Base-by-base conservation (phyloP, 2,797 vertebrate species). In the Lepidocolaptes lacrymiger region DNA sequence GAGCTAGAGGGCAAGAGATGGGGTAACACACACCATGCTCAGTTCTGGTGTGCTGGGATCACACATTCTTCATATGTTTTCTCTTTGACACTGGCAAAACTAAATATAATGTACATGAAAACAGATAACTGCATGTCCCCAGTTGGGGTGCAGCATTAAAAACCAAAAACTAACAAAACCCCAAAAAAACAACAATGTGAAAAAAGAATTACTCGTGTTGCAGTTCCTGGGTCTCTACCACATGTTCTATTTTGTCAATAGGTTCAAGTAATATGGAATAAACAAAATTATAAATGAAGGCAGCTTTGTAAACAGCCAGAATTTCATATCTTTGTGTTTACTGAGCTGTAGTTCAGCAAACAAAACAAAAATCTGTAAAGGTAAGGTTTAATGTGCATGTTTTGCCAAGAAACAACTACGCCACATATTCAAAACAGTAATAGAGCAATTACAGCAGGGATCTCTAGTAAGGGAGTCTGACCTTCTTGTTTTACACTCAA, bases 401-500 rank as follows among this genome's bases (percentile, higher is more conserved):
- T 94, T 84, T 76, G 55, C 41, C 34, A 91, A 81, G 51, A 91
- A 92, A 89, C 39, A 91, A 71, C 39, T 51, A 64, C 20, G 36
- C 5, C 23, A 22, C 16, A 15, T 76, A 93, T 71, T 89, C 44
- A 84, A 95, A 95, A 88, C 49, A 86, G 59, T 55, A 85, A 91
- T 24, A 89, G 61, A 75, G 66, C 30, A 88, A 30, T 91, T 95
- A 68, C 51, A 80, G n/a, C 16, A 21, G 37, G 48, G 41, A 85
- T 58, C 59, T 76, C 49, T 26, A 85, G 14, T 2, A 86, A 30
- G 43, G 51, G 55, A 92, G 34, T 69, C 72, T 89, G 62, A 96
- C 89, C 73, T 89, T 86, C 56, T 62, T 82, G 46, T 93, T 96
- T 83, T 67, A 85, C 39, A 58, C 61, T 94, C 92, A 85, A 48